These are phyloP conservation scores for Notocelia uddmanniana DNA, from an alignment of 2,888 invertebrate species.

Conservation along the genomic window DNA sequence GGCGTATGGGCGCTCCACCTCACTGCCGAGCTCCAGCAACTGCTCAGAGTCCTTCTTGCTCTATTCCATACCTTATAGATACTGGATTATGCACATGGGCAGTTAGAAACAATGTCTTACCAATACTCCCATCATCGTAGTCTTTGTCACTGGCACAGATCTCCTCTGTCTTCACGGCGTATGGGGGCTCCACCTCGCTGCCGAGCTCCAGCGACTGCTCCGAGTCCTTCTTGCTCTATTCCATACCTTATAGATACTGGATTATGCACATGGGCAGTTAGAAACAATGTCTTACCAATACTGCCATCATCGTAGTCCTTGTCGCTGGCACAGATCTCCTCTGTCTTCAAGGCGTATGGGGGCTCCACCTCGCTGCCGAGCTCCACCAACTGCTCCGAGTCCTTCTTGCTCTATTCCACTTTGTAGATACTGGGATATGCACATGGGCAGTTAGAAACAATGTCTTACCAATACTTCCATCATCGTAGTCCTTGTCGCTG, in stretches of 20 bases:
- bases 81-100: too few species aligned
- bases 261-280: constrained; percentile 56
- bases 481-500: constrained; percentile 58
- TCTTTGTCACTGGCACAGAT: constrained; percentile 63
- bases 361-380: too few species aligned
- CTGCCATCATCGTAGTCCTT: constrained; percentile 53
- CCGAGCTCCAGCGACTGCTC: constrained; percentile 48
- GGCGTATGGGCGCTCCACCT: too few species aligned
- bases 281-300: constrained; percentile 45
- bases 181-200: constrained; percentile 59
- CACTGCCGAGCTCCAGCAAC: constrained; percentile 50
- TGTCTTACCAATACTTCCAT: constrained; percentile 46
- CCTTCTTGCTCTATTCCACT: constrained; percentile 62
- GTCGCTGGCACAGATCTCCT: constrained; percentile 62
- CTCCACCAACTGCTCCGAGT: constrained; percentile 48
- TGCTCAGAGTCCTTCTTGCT: constrained; percentile 52
- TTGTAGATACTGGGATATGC: constrained; percentile 65
- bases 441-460: constrained; percentile 49
- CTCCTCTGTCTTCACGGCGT: constrained; percentile 63
- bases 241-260: constrained; percentile 67
- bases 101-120: constrained; percentile 45
- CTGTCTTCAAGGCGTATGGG: too few species aligned
- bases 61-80: too few species aligned
- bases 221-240: constrained; percentile 56
- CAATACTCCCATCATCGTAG: constrained; percentile 46